Evolutionary conservation across 2,113 vertebrate genomes (phyloP).

Genomic region (Psettodes erumei): DNA sequence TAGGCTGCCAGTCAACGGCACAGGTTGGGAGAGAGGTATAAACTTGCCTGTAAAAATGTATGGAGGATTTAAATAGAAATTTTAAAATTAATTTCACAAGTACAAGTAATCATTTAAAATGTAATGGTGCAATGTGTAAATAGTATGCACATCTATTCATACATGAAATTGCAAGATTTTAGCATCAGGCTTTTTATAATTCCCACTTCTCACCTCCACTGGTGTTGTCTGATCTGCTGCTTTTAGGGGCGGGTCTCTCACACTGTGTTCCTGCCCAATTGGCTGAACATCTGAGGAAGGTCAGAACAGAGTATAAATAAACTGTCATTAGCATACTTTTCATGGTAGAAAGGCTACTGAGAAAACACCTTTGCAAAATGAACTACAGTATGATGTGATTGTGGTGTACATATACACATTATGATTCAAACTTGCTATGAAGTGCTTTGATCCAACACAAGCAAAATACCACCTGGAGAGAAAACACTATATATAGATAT

Average conservation of each 20-base stretch:
- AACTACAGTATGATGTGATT: slow-evolving; percentile 47
- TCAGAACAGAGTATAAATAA: slow-evolving; percentile 71
- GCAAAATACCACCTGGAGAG: slow-evolving; percentile 65
- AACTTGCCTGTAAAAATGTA: neutral
- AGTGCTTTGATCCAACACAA: slow-evolving; percentile 65
- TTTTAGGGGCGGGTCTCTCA: slow-evolving; percentile 97
- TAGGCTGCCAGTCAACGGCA: neutral
- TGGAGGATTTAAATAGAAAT: neutral
- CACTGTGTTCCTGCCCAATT: slow-evolving; percentile 99
- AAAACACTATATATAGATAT: slow-evolving; percentile 44
- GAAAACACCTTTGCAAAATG: slow-evolving; percentile 42
- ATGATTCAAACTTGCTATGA: slow-evolving; percentile 56
- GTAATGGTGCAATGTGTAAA: neutral
- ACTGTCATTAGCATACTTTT: neutral
- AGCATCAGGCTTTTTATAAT: neutral
- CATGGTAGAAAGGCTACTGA: slow-evolving; percentile 5
- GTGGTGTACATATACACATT: slow-evolving; percentile 57
- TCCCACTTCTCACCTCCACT: slow-evolving; percentile 90
- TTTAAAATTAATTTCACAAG: neutral
- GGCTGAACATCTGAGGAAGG: slow-evolving; percentile 91
- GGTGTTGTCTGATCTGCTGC: slow-evolving; percentile 96
- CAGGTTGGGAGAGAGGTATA: too few relatives aligned
- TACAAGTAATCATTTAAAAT: neutral
- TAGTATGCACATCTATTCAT: neutral
- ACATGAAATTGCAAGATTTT: neutral